These are phyloP conservation scores for Perithous albicinctus DNA, from an alignment of 2,888 invertebrate genomes.

Conservation along the genomic window DNA sequence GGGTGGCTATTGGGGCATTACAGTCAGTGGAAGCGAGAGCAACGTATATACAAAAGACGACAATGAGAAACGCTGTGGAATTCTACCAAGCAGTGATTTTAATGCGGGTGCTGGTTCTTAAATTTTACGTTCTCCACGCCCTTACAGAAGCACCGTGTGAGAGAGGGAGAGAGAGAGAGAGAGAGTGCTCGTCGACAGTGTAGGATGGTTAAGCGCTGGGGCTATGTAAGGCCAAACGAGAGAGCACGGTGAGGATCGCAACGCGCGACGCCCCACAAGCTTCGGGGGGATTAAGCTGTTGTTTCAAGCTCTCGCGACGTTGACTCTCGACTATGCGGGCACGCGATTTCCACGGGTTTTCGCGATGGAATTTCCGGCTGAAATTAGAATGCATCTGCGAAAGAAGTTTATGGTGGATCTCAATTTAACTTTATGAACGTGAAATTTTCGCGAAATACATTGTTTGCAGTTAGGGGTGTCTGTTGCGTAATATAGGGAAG, in stretches of 20 bases:
- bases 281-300: slow-evolving; percentile 74
- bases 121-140: slow-evolving; percentile 76
- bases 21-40: slow-evolving; percentile 45
- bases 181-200: slow-evolving; percentile 38
- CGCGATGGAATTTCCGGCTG: slow-evolving; percentile 35
- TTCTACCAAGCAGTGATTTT: slow-evolving; percentile 80
- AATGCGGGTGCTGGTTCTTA: slow-evolving; percentile 78
- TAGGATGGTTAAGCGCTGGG: slow-evolving; percentile 10
- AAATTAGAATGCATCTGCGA: slow-evolving; percentile 31
- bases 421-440: slow-evolving; percentile 20
- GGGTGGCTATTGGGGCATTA: not conserved
- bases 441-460: slow-evolving; percentile 34
- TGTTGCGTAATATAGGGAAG: too few species aligned
- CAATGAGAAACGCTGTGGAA: slow-evolving; percentile 72
- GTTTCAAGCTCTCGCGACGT: slow-evolving; percentile 73
- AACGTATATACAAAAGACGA: slow-evolving; percentile 38
- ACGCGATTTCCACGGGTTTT: slow-evolving; percentile 46
- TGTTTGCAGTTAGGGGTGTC: too few species aligned
- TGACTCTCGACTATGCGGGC: slow-evolving; percentile 76
- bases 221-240: slow-evolving; percentile 29
- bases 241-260: not conserved
- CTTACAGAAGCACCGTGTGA: slow-evolving; percentile 31
- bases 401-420: slow-evolving; percentile 11
- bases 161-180: too few species aligned
- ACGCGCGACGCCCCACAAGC: slow-evolving; percentile 28